Conservation (phyloP, 2,113 vertebrate species). For the Zingel zingel region DNA sequence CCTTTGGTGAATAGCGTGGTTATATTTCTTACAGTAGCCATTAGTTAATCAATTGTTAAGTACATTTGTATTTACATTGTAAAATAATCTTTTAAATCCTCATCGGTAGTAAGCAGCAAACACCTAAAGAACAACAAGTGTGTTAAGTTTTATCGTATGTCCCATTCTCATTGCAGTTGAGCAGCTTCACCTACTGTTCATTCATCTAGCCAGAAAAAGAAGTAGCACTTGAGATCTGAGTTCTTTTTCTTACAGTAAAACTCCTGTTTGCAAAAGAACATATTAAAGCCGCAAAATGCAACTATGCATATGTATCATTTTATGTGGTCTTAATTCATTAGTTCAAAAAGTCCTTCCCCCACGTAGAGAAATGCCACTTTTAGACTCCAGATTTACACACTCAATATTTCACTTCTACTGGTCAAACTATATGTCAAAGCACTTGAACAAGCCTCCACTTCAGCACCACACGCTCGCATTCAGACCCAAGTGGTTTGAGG, state of each 20-base stretch:
- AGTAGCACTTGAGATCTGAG: neutral
- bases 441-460: neutral
- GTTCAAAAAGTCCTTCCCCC: neutral
- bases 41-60: too few relatives aligned
- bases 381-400: neutral
- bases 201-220: neutral
- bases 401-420: neutral
- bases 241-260: neutral
- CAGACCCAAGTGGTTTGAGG: constrained; percentile 2
- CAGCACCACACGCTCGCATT: neutral
- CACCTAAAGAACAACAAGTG: too few relatives aligned
- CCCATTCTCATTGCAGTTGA: neutral
- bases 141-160: too few relatives aligned
- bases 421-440: neutral
- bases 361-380: neutral
- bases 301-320: neutral
- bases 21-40: too few relatives aligned
- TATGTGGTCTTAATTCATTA: neutral
- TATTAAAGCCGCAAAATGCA: neutral
- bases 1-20: too few relatives aligned
- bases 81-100: too few relatives aligned
- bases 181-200: neutral
- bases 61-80: too few relatives aligned
- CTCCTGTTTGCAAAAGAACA: neutral
- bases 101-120: too few relatives aligned